Evolutionary conservation across 2,797 vertebrate genomes (phyloP), one percentile per base, ranked within the genome.

Genomic region (Anabacerthia variegaticeps): DNA sequence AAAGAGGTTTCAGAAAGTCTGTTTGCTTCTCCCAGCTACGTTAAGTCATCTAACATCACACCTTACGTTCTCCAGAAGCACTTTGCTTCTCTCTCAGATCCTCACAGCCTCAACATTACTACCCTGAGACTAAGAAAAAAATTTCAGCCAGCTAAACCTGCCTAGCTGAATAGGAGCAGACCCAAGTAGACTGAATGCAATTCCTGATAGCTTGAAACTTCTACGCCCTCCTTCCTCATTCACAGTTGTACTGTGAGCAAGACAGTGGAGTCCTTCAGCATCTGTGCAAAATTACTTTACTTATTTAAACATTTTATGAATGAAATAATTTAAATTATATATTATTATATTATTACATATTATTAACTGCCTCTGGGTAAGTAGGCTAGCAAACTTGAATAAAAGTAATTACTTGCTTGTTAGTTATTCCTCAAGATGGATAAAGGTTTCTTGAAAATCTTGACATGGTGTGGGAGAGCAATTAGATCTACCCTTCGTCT

Each of bases 361-460:
- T 54, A 54, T 54, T 54, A 54, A 54, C 30, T 21, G 74, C 95
- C 90, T 84, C 72, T 63, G 83, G 93, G 73, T 94, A 95, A 86
- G 74, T 39, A 86, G n/a, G 30, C n/a, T 59, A 93, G 54, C 24
- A 68, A 90, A 86, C 44, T 41, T 85, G 62, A 92, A 94, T 79
- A 46, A 79, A 87, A 36, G 23, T 56, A 90, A 92, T 90, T 89
- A 73, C 59, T 92, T 84, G 62, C 62, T 78, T 86, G n/a, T 84
- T 93, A 92, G 67, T 87, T 88, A 61, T 83, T 96, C 44, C 71
- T 91, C 49, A 51, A 74, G 85, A 89, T 34, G 24, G 52, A 91
- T 92, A 83, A 94, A 92, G 21, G 26, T 63, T 90, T 86, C 73
- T 73, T 48, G 58, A 87, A 91, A 95, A 87, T 69, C 48, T 68